Evolutionary conservation across 2,113 vertebrate genomes (phyloP).

Genomic region (Dunckerocampus dactyliophorus): DNA sequence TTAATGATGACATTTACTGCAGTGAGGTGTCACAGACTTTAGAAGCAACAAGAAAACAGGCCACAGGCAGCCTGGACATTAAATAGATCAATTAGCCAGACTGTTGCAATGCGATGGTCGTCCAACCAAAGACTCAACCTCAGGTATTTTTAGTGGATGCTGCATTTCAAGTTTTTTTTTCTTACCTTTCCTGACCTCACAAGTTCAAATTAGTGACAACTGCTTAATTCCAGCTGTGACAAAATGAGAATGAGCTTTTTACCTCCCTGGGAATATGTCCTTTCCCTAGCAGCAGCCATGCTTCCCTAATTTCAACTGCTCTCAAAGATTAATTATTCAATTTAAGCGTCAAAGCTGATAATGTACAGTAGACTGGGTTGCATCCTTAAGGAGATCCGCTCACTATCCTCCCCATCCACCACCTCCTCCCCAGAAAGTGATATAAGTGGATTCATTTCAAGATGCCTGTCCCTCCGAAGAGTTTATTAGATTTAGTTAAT

Average conservation of each 20-base stretch:
- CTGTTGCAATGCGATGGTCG: background rate
- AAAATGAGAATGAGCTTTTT: background rate
- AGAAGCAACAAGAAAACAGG: slow-evolving; percentile 4
- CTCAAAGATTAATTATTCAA: slow-evolving; percentile 61
- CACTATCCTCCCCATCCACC: slow-evolving; percentile 10
- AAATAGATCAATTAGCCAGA: slow-evolving; percentile 40
- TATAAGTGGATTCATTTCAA: slow-evolving; percentile 71
- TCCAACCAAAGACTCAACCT: background rate
- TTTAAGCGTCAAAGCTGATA: slow-evolving; percentile 45
- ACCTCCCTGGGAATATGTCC: slow-evolving; percentile 4
- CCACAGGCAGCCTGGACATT: slow-evolving; percentile 19
- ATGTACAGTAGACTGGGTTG: slow-evolving; percentile 46
- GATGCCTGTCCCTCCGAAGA: slow-evolving; percentile 67
- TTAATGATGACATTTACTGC: slow-evolving; percentile 18
- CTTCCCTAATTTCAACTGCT: slow-evolving; percentile 46
- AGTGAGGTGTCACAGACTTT: slow-evolving; percentile 23
- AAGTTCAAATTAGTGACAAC: background rate
- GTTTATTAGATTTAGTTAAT: slow-evolving; percentile 74
- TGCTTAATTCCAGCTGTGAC: slow-evolving; percentile 1
- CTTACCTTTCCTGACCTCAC: background rate
- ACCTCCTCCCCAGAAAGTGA: slow-evolving; percentile 53
- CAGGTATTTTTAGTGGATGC: slow-evolving; percentile 14
- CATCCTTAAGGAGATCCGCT: slow-evolving; percentile 46
- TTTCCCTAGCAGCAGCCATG: slow-evolving; percentile 10
- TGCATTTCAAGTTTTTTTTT: slow-evolving; percentile 1